Conservation (phyloP, 2,888 invertebrate species). For the Amphipoea oculea region DNA sequence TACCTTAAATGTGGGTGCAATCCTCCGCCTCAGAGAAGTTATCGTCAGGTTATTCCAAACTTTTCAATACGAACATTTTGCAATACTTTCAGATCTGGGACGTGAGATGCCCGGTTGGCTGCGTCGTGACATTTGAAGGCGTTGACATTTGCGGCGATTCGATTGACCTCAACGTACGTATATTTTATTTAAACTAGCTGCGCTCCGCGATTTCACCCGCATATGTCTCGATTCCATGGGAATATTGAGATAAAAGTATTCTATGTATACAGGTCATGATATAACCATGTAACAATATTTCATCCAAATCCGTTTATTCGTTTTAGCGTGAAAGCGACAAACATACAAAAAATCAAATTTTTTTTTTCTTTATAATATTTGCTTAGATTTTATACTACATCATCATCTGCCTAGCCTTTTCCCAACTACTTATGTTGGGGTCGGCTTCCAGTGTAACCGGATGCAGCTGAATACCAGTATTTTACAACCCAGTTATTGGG, state of each 20-base stretch:
- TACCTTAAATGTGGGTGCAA: no score
- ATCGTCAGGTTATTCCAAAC: neutral
- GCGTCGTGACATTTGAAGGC: constrained; percentile 89
- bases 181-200: neutral
- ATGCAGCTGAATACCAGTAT: no score
- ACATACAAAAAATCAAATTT: no score
- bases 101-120: constrained; percentile 86
- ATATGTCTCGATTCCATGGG: neutral
- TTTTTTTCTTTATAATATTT: no score
- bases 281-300: no score
- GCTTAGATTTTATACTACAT: no score
- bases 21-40: neutral
- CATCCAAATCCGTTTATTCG: no score
- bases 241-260: neutral
- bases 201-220: neutral
- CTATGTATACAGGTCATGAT: neutral
- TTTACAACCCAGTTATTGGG: no score
- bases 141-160: constrained; percentile 90
- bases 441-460: no score
- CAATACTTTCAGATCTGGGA: constrained; percentile 90
- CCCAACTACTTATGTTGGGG: no score
- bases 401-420: no score
- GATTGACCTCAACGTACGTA: constrained; percentile 89
- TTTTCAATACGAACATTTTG: constrained; percentile 28
- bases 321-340: no score